Evolutionary conservation across 2,888 invertebrate species (phyloP), one percentile per base, ranked within the genome.

Genomic region (Baronia brevicornis): DNA sequence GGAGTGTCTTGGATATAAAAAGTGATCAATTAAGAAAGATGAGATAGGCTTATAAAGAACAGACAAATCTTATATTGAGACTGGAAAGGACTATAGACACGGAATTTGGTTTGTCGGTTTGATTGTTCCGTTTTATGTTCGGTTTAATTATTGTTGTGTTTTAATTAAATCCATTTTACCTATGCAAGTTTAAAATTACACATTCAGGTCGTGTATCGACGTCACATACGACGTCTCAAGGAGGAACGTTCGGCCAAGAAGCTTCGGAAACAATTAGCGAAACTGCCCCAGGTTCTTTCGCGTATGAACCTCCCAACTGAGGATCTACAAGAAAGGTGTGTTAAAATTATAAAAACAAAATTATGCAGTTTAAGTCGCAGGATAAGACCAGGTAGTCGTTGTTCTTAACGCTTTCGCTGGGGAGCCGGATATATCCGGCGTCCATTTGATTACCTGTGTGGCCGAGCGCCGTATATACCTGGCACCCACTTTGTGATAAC

Each of bases 371-470:
- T 12, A 18, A 23, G 20, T 2, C 9, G 7, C 5, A n/a, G 7
- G 14, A 4, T 17, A 5, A 14, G 8, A 10, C 15, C 5, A 3
- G 28, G 24, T 9, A 28, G 10, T n/a, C 20, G 20, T 9, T 21
- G 10, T 5, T 21, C 10, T 1, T 21, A 21, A 12, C 23, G 4
- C 6, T 6, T 6, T 24, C 68, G 95, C 95, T 60, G 94, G 95
- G 64, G 98, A 98, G 98, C 87, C 91, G 31, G 89, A n/a, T n/a
- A n/a, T n/a, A n/a, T n/a, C n/a, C n/a, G n/a, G n/a, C n/a, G n/a
- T n/a, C n/a, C n/a, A n/a, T n/a, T n/a, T n/a, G n/a, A n/a, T n/a
- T n/a, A n/a, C n/a, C n/a, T n/a, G n/a, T n/a, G n/a, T n/a, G n/a
- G n/a, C n/a, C n/a, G n/a, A n/a, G n/a, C n/a, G n/a, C n/a, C n/a